phyloP scores from a whole-genome alignment of 2,797 vertebrate species.

The Helicolenus hilgendorfi region DNA sequence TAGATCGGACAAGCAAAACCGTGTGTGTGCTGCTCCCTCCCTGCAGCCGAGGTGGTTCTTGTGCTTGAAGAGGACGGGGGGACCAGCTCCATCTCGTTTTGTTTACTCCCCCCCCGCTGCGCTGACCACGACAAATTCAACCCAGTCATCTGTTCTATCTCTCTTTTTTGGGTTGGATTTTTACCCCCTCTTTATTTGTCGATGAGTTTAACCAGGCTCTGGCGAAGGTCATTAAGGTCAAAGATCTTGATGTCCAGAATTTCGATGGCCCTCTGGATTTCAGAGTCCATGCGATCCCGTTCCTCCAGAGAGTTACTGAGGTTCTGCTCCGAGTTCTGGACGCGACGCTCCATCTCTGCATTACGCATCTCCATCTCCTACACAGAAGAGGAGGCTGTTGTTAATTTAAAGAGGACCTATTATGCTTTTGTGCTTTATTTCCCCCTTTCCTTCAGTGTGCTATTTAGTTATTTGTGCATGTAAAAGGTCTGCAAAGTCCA shows the following conservation, averaged over 20 bases:
- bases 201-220: constrained; percentile 94
- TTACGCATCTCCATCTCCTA: constrained; percentile 95
- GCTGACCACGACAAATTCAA: background rate
- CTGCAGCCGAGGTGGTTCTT: constrained; percentile 46
- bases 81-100: constrained; percentile 43
- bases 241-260: constrained; percentile 97
- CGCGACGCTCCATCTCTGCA: constrained; percentile 92
- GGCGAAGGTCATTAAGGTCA: constrained; percentile 96
- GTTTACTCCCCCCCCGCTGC: background rate
- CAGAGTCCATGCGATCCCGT: constrained; percentile 90
- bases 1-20: constrained; percentile 52
- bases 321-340: constrained; percentile 92
- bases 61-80: constrained; percentile 54
- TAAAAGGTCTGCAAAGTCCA: too few species aligned
- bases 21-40: constrained; percentile 39
- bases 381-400: background rate
- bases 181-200: constrained; percentile 86
- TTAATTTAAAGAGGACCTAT: background rate
- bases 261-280: constrained; percentile 94
- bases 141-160: background rate
- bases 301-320: constrained; percentile 88
- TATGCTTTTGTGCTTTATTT: too few species aligned
- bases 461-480: too few species aligned
- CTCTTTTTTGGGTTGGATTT: background rate
- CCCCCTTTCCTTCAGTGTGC: too few species aligned